phyloP scores from a whole-genome alignment of 2,888 invertebrate genomes.

The Drosophila nigricruria region DNA sequence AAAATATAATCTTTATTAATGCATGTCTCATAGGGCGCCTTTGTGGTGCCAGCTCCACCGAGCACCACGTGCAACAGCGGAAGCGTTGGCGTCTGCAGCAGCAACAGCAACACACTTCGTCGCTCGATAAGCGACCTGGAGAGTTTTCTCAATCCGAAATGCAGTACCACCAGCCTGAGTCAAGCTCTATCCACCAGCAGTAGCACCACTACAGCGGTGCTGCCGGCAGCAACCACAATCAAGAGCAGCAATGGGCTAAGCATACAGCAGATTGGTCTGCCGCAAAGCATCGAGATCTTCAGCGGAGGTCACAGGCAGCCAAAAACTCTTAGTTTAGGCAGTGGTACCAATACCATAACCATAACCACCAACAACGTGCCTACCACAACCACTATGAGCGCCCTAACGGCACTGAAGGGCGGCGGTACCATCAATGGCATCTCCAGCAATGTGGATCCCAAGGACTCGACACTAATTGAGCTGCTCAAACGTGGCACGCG shows the following conservation, averaged over 20 bases:
- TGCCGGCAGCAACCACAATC: conserved; percentile 77
- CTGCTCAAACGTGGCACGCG: conserved; percentile 90
- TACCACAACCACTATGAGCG: conserved; percentile 69
- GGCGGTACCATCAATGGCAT: conserved; percentile 78
- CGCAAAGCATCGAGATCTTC: conserved; percentile 82
- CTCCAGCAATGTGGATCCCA: conserved; percentile 84
- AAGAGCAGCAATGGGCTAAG: conserved; percentile 74
- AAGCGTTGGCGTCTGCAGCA: conserved; percentile 18
- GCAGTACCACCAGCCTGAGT: conserved; percentile 57
- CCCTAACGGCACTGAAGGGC: conserved; percentile 71
- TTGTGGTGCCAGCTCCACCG: conserved; percentile 85
- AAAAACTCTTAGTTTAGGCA: conserved; percentile 77
- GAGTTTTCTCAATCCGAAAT: conserved; percentile 84
- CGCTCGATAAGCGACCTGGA: conserved; percentile 84
- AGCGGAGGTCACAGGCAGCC: conserved; percentile 75
- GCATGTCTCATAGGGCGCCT: conserved; percentile 81
- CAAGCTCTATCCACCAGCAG: conserved; percentile 66
- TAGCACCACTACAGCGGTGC: conserved; percentile 71
- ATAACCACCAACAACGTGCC: conserved; percentile 75
- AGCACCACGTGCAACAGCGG: conserved; percentile 58
- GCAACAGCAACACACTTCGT: conserved; percentile 76
- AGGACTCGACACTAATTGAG: conserved; percentile 92
- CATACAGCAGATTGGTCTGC: conserved; percentile 81
- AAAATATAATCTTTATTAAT: neutral
- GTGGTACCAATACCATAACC: conserved; percentile 78